Percentiles rank a stretch among this genome's conserved stretches.
These are phyloP conservation scores for Oenanthe oenanthe DNA, from an alignment of 2,113 vertebrate species.

Conservation along the genomic window DNA sequence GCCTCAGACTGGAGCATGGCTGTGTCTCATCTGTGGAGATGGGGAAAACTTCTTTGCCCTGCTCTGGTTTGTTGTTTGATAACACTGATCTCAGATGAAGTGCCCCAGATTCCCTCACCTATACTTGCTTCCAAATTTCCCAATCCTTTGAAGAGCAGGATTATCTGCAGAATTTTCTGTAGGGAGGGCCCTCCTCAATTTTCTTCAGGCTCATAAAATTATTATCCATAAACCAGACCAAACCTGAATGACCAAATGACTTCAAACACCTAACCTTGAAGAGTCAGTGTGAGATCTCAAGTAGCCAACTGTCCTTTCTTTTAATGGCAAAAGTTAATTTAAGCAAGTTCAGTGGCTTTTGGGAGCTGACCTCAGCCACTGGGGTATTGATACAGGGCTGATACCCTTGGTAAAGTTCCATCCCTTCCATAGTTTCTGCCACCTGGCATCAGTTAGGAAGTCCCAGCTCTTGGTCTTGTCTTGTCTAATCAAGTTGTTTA, in stretches of 20 bases:
- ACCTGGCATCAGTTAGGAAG: not conserved
- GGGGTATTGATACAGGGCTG: not conserved
- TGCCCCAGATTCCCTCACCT: not conserved
- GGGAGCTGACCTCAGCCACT: not conserved
- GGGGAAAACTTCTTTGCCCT: not conserved
- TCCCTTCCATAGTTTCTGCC: not conserved
- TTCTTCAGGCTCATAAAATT: not conserved
- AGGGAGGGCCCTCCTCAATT: not conserved
- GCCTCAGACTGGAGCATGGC: not conserved
- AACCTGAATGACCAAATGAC: not conserved
- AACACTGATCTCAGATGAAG: not conserved
- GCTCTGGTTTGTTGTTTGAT: not conserved
- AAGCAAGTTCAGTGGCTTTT: not conserved
- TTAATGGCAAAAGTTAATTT: not conserved
- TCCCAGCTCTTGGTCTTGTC: not conserved
- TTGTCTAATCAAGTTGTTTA: not conserved
- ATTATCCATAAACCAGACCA: not conserved
- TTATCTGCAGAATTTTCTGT: not conserved
- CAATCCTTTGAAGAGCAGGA: not conserved
- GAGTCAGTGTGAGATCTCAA: not conserved
- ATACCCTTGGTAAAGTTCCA: not conserved
- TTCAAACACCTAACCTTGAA: accelerated
- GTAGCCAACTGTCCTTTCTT: not conserved
- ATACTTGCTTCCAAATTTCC: not conserved
- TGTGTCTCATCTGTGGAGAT: not conserved